Evolutionary conservation across 2,797 vertebrate species (phyloP).

Genomic region (Heteromormyrus szaboi): DNA sequence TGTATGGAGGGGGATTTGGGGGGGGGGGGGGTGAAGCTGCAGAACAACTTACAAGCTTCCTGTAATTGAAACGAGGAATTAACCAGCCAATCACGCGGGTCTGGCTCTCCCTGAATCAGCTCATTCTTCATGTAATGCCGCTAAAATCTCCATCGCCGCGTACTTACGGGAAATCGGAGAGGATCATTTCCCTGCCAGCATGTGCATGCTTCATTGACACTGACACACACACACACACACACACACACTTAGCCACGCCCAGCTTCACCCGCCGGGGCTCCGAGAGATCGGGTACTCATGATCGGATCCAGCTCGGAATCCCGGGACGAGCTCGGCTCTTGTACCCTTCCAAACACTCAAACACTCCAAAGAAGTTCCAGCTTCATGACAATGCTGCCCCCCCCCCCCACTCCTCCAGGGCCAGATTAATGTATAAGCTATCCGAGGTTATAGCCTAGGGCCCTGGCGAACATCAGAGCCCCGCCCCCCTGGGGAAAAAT

Average conservation of each 20-base stretch:
- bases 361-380: neutral
- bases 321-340: neutral
- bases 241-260: neutral
- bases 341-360: neutral
- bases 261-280: neutral
- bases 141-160: neutral
- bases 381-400: neutral
- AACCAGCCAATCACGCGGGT: slow-evolving; percentile 43
- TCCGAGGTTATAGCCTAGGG: neutral
- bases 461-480: neutral
- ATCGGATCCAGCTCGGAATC: neutral
- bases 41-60: slow-evolving; percentile 31
- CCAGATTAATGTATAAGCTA: neutral
- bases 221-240: no score
- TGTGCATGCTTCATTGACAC: neutral
- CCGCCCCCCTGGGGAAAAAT: neutral
- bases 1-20: slow-evolving; percentile 16
- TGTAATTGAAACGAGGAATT: slow-evolving; percentile 41
- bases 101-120: slow-evolving; percentile 25
- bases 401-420: neutral
- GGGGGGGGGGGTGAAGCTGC: neutral
- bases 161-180: neutral
- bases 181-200: neutral
- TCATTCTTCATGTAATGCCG: neutral
- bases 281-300: no score